Evolutionary conservation across 1,140 invertebrate species (phyloP), one percentile per base, ranked within the genome.

Genomic region (Drosophila obscura): DNA sequence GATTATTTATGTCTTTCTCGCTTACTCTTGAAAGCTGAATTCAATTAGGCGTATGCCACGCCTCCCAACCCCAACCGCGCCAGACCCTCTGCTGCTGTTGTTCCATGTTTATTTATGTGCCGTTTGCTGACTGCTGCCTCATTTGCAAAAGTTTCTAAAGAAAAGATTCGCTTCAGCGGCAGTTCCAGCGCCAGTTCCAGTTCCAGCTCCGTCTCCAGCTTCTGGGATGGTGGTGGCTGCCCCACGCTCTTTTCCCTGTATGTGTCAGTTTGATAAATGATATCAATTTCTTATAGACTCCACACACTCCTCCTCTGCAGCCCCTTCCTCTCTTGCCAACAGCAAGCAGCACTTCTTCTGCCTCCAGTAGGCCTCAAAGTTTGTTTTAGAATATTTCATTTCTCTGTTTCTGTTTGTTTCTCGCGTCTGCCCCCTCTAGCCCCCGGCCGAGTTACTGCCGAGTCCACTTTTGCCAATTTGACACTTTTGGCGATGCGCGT

Each of bases 261-360:
- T 71, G 78, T 85, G 82, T 87, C 82, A 87, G 69, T 76, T 88
- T 87, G 82, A 87, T 87, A 87, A 87, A 87, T 87, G 74, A 87
- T 87, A 87, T 87, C 82, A 87, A 87, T 87, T 87, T 87, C 82
- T 87, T 87, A 88, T 88, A 73, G 80, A 82, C 67, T 22, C 46
- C 49, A 53, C 65, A 31, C 55, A 44, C 56, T 11, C 52, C 39
- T 9, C 43, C n/a, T 11, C 39, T 13, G 19, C n/a, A 39, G 26
- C 8, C 26, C 26, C 22, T 3, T 24, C 4, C 22, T 24, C 26
- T 2, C 28, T 19, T 28, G 39, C 8, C 28, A 31, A 11, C 9
- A 35, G 15, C 26, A 16, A 24, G 15, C 11, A 59, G 60, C 65
- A 51, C 56, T 26, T 53, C 66, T 65, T 24, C 8, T 31, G 0